Base-by-base conservation (phyloP, 1,140 invertebrate genomes). In the Pseudomyrmex concolor region DNA sequence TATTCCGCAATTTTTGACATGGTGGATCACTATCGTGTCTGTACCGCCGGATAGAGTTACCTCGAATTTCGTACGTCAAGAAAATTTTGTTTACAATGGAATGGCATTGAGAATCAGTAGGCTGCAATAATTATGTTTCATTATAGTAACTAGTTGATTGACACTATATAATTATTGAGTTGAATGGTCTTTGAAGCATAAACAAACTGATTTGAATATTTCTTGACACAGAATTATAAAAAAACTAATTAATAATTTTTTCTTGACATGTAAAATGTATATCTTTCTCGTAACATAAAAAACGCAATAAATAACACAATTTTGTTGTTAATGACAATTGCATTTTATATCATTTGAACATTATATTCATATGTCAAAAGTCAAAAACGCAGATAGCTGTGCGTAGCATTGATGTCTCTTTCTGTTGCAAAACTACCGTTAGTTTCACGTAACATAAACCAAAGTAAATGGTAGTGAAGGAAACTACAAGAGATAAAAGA, bases 1-100 rank as follows among this genome's bases (percentile, higher is more conserved):
- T 68, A 66, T 68, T 57, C 82, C 74, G 25, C 84, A 88, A 88
- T 87, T 88, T 82, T 82, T 64, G 85, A 84, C 63, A 84, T 84
- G 85, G 68, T 84, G 85, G 82, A 84, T 48, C 34, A 34, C 54
- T 25, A 48, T 19, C 54, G 54, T 34, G 19, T 63, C 48, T 51
- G 10, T n/a, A 22, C 62, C 25, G 13, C 45, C 43, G 45, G 66
- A 80, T 80, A 80, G n/a, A 80, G 54, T 80, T 80, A 80, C 63
- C 34, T 67, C 8, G 2, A 67, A 45, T 2, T 59, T 43, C 7
- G 51, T 34, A 17, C 9, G 25, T 78, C 34, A 45, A 77, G 1
- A 19, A 78, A 13, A 78, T 55, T 78, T 78, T 68, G 19, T 68
- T 57, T 68, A 17, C 19, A 45, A 22, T 13, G 2, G 13, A n/a